Base-by-base conservation (phyloP, 2,797 vertebrate genomes). In the Toxotes lorentzi region DNA sequence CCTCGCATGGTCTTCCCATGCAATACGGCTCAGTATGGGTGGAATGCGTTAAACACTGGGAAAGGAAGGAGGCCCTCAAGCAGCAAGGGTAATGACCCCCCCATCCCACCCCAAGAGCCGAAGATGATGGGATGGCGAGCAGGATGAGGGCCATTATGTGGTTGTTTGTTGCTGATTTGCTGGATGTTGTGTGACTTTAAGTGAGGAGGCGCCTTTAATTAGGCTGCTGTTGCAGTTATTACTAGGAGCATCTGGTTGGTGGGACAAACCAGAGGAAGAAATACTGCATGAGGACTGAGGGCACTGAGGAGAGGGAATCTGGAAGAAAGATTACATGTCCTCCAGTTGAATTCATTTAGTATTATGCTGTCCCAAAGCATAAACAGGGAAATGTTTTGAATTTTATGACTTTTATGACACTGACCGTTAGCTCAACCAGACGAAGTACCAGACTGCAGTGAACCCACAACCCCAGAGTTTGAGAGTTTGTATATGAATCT, bases 71-170 rank as follows among this genome's bases (percentile, higher is more conserved):
- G 85, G 85, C 88, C 89, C 76, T 17, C 61, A 82, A 87, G 90
- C 91, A 93, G 72, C 24, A 8, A 93, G 91, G 90, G 92, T 92
- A 93, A 93, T 87, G 88, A 88, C 87, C 80, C 83, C 78, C 65
- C 32, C 41, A 41, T 6, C 35, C 35, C 35, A 35, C 35, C 7
- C 35, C 35, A 8, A 10, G 84, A 83, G 79, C 78, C 40, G 57
- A 66, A 87, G 88, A 92, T 85, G 89, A 84, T 73, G 86, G 82
- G 88, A 85, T 71, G 70, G 87, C n/a, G 74, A 85, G 86, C 92
- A 92, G 94, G 92, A 94, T 91, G 88, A 90, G 86, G 84, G 85
- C 87, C 88, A 95, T 95, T 94, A 95, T 93, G 88, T 89, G 92
- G 89, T 89, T 89, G 91, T 89, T 89, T 88, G 81, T 73, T 87